Base-by-base conservation (phyloP, 2,888 invertebrate genomes). In the Penaeus monodon region DNA sequence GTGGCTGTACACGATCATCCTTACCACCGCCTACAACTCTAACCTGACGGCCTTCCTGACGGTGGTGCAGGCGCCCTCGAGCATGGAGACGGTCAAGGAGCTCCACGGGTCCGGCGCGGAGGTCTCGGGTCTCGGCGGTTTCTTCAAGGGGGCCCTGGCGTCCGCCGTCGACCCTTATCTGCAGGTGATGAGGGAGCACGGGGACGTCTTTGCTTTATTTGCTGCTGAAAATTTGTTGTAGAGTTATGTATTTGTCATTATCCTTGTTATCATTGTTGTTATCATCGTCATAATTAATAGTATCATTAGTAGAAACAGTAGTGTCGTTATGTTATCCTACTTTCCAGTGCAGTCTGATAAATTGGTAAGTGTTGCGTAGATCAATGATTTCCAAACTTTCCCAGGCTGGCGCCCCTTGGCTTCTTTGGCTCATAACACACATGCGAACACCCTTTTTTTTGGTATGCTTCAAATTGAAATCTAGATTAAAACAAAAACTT, bases 11-110 rank as follows among this genome's bases (percentile, higher is more conserved):
- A 74, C 81, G 17, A 88, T 89, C 76, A 86, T 90, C 63, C 29
- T 90, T 81, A 86, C 88, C 38, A 85, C 81, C 17, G 90, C 88
- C 29, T 90, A 90, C 85, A 64, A 80, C 79, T 88, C 89, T 38
- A 90, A 89, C 79, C 84, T 90, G 91, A 91, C 91, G 92, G 66
- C 91, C 92, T 90, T 88, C 65, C 89, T 90, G 20, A 90, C 90
- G n/a, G 87, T 89, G 22, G 88, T 89, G 24, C 88, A 57, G 20
- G 57, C 20, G 24, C 89, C 90, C n/a, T 63, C 29, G 29, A 83
- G 90, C 33, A 86, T 89, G 66, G 81, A 90, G 63, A 90, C 90
- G 2, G 65, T 88, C 63, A 74, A 64, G 49, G 83, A 83, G 10
- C 83, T 89, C 44, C 57, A 85, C 81, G 66, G 74, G n/a, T 70